Percentiles rank a stretch among this genome's conserved stretches.
Conservation (phyloP, 2,888 invertebrate species). For the Sminthurides aquaticus region DNA sequence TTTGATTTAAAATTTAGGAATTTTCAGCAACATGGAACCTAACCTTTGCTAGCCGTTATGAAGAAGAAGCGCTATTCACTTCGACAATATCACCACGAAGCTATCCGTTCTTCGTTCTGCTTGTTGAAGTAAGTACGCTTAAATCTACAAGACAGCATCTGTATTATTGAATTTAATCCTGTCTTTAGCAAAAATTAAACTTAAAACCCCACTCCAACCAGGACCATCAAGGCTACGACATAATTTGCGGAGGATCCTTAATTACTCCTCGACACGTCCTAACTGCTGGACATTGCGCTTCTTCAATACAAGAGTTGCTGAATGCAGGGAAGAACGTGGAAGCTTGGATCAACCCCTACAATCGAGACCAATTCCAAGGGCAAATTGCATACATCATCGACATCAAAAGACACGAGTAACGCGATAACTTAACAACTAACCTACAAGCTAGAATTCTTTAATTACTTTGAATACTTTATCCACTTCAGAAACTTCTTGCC, state of each 20-base stretch:
- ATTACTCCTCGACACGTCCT: constrained; percentile 7
- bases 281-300: constrained; percentile 16
- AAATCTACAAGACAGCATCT: too few species aligned
- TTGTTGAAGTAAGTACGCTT: constrained; percentile 2
- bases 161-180: too few species aligned
- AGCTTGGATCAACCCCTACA: constrained; percentile 7
- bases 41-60: too few species aligned
- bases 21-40: too few species aligned
- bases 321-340: not conserved
- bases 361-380: constrained; percentile 4
- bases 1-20: too few species aligned
- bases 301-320: not conserved
- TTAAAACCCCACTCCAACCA: too few species aligned
- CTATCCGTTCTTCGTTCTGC: not conserved
- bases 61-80: not conserved
- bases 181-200: too few species aligned
- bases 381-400: not conserved
- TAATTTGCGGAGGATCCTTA: constrained; percentile 11
- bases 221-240: too few species aligned
- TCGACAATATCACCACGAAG: not conserved
- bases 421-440: too few species aligned
- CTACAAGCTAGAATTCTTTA: not conserved
- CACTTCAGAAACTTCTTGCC: constrained; percentile 10
- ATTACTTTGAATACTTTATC: too few species aligned
- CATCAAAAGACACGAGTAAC: not conserved